Base-by-base conservation (phyloP, 2,888 invertebrate genomes). In the Tuberolachnus salignus region DNA sequence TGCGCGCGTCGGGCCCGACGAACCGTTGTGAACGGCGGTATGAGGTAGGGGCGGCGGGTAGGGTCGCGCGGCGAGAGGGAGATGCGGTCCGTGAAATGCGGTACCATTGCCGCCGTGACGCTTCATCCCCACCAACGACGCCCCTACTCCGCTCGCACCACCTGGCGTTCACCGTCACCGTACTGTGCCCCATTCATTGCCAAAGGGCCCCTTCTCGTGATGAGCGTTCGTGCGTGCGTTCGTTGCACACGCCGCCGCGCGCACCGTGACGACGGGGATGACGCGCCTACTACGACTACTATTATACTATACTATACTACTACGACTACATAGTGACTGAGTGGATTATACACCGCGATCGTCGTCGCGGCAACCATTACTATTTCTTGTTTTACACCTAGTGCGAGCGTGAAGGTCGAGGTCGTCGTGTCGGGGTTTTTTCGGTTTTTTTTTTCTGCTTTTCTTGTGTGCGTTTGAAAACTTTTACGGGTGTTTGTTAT, bases 171-270 rank as follows among this genome's bases (percentile, higher is more conserved):
- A 23, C 63, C 80, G 51, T 49, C 59, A 23, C 8, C n/a, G 13
- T 23, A 69, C 46, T 49, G 80, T 34, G 44, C 61, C 80, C 70
- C 71, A 71, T 71, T 71, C 80, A 71, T 61, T 49, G 72, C 51
- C 57, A 23, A 66, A 42, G 80, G 80, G 71, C 80, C 80, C 72
- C 80, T 71, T 49, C 42, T 19, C 55, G 55, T 14, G 14, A 16
- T 16, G n/a, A 13, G 44, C 26, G 57, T 23, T 53, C 23, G 23
- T 34, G 14, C 14, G 51, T 23, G 70, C 3, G 55, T 16, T 10
- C 67, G 67, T 53, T 69, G 51, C 67, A 69, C 66, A 34, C 49
- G 55, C n/a, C 53, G 69, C 46, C 34, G 34, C 23, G 42, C 21
- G 16, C 51, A 61, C 49, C 72, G 72, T 63, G 61, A 73, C 61